phyloP scores from a whole-genome alignment of 2,113 vertebrate genomes.

The Colossoma macropomum region DNA sequence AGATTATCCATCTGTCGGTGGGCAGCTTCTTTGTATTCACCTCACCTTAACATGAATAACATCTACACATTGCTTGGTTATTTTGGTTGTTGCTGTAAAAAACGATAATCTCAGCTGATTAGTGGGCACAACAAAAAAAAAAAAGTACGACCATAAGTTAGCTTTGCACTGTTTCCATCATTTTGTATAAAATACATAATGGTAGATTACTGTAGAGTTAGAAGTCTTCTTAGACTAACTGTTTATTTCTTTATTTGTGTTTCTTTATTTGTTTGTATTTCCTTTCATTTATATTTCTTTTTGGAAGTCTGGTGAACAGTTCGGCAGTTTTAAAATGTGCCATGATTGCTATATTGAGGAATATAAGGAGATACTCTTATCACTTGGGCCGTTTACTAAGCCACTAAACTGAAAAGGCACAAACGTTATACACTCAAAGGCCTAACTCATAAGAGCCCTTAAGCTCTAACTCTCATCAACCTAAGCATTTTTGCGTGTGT shows the following conservation, averaged over 20 bases:
- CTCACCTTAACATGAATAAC: background rate
- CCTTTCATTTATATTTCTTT: no score
- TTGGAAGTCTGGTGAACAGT: background rate
- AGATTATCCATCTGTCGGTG: background rate
- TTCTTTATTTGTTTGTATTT: background rate
- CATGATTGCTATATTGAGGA: background rate
- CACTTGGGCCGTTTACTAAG: background rate
- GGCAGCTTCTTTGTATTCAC: background rate
- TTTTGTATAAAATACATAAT: background rate
- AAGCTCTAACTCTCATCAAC: background rate
- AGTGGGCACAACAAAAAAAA: no score
- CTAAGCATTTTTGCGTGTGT: slow-evolving; percentile 9
- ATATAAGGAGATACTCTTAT: background rate
- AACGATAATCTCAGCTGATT: no score
- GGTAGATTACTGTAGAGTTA: background rate
- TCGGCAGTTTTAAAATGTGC: background rate
- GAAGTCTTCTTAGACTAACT: no score
- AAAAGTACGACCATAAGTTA: no score
- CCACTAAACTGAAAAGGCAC: slow-evolving; percentile 13
- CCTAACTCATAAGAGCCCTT: slow-evolving; percentile 12
- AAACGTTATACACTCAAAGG: slow-evolving; percentile 5
- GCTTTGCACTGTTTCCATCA: background rate
- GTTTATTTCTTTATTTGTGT: background rate
- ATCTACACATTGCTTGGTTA: background rate
- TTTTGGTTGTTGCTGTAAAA: background rate